Evolutionary conservation across 2,888 invertebrate species (phyloP).

Genomic region (Pandemis corylana): DNA sequence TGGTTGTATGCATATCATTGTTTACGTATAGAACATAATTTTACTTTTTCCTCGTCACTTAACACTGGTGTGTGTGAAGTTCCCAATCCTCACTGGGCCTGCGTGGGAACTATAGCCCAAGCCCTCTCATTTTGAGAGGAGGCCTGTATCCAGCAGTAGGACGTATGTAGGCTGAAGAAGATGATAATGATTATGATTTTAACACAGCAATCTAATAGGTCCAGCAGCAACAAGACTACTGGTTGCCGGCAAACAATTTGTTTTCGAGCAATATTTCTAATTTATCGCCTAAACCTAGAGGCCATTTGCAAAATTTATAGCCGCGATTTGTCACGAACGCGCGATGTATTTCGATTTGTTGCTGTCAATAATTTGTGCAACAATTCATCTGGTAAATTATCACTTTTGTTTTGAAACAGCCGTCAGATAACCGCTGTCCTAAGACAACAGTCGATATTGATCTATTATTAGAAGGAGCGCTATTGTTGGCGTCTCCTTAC

Average conservation of each 20-base stretch:
- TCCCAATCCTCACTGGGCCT: too few species aligned
- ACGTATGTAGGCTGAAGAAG: too few species aligned
- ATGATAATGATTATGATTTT: background rate
- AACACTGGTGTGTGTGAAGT: too few species aligned
- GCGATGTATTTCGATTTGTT: conserved; percentile 58
- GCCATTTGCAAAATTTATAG: conserved; percentile 60
- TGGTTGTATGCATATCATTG: too few species aligned
- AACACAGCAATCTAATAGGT: conserved; percentile 2
- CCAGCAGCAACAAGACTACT: background rate
- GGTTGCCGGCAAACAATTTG: conserved; percentile 44
- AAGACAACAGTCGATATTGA: conserved; percentile 28
- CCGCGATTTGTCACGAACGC: conserved; percentile 57
- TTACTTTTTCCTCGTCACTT: too few species aligned
- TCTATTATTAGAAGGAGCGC: background rate
- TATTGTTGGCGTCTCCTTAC: background rate
- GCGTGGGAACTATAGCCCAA: too few species aligned
- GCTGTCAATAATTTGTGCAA: conserved; percentile 58
- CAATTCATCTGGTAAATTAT: conserved; percentile 43
- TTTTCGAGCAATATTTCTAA: conserved; percentile 51
- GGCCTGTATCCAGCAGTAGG: too few species aligned
- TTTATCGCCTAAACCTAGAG: conserved; percentile 57
- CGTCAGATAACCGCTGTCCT: conserved; percentile 7
- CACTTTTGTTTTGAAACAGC: conserved; percentile 36
- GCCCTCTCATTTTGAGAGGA: too few species aligned
- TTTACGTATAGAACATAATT: too few species aligned